These are phyloP conservation scores for Anguilla japonica DNA, from an alignment of 2,113 vertebrate genomes.

Conservation along the genomic window DNA sequence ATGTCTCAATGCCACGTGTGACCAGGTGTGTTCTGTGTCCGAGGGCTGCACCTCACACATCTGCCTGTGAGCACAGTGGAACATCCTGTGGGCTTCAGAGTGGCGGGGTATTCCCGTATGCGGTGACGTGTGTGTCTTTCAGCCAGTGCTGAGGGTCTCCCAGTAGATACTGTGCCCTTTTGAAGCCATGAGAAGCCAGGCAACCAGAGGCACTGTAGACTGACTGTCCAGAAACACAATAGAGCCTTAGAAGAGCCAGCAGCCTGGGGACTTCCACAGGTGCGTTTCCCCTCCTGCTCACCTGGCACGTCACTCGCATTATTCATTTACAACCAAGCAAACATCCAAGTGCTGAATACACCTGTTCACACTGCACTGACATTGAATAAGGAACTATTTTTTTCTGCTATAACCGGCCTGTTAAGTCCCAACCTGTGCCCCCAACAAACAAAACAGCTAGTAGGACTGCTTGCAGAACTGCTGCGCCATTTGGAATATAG, in stretches of 20 bases:
- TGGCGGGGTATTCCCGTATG: no score
- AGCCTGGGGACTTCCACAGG: constrained; percentile 13
- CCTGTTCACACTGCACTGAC: not conserved
- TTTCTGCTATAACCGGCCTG: not conserved
- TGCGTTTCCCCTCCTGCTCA: not conserved
- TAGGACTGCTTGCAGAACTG: no score
- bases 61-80: no score
- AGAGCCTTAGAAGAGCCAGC: not conserved
- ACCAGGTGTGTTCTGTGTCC: no score
- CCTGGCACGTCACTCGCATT: not conserved
- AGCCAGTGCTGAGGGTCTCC: not conserved
- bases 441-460: no score
- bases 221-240: not conserved
- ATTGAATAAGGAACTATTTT: not conserved
- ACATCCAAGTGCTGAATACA: not conserved
- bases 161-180: not conserved
- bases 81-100: no score
- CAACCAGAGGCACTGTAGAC: not conserved
- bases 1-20: no score
- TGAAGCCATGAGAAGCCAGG: not conserved
- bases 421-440: not conserved
- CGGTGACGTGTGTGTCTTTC: no score
- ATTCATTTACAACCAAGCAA: not conserved
- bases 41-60: no score
- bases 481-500: not conserved